Base-by-base conservation (phyloP, 2,113 vertebrate species). In the Phyllostomus discolor region DNA sequence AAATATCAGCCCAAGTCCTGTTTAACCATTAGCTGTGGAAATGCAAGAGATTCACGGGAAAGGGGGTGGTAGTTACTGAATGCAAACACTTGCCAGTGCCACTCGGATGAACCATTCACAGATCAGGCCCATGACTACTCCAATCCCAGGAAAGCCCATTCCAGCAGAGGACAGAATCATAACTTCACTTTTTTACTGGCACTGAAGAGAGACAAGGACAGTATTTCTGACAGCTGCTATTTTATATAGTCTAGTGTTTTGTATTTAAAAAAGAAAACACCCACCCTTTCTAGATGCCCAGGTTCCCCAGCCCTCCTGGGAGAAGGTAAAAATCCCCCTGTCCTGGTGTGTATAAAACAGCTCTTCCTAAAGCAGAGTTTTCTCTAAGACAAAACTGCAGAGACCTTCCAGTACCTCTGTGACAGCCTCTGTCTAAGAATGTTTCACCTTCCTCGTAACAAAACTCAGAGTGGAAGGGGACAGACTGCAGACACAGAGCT, bases 151-250 rank as follows among this genome's bases (percentile, higher is more conserved):
- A 96, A 98, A 98, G 97, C 96, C 97, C 97, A 97, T 98, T 82
- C 97, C 95, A 96, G 94, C 4, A 97, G 97, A 98, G 97, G 93
- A 89, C 50, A 97, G 97, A 98, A 97, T 98, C 96, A 88, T 98
- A 97, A 98, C 98, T 98, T 98, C 98, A 97, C 96, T 95, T 98
- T 98, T 98, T 98, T 98, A 92, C 86, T 93, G 93, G 91, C 66
- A 92, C 85, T 93, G 50, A 73, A 97, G 97, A 97, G 93, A 97
- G 96, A 98, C 67, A 90, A 98, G 98, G 97, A 97, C 97, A 98
- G 93, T 98, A 98, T 97, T 98, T 97, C 97, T 98, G 95, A 83
- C 79, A 90, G 52, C 86, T 97, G 92, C 75, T 90, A 93, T 85
- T 97, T 96, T 82, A 83, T 46, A 84, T 66, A 85, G 90, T 81